Base-by-base conservation (phyloP, 1,140 invertebrate species). In the Phymastichus coffea region DNA sequence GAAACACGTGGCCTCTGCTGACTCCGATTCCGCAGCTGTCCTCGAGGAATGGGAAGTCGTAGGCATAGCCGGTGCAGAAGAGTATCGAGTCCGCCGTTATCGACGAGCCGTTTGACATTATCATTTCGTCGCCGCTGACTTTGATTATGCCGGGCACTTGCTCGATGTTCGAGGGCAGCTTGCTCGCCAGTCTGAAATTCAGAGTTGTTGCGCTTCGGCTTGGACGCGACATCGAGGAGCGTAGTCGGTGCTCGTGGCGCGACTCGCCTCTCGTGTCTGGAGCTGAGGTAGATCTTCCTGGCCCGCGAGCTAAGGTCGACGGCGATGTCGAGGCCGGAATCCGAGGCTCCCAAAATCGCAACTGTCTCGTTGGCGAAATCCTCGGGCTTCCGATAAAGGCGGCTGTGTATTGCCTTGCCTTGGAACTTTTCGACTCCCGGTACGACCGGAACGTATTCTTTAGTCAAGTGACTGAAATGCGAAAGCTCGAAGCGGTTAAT, bases 271-370 rank as follows among this genome's bases (percentile, higher is more conserved):
- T 43, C n/a, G n/a, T n/a, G n/a, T n/a, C n/a, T n/a, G n/a, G n/a
- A n/a, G n/a, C n/a, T n/a, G n/a, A n/a, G n/a, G n/a, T n/a, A n/a
- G n/a, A n/a, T n/a, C n/a, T n/a, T n/a, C n/a, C n/a, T n/a, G n/a
- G n/a, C n/a, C n/a, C 73, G 62, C 9, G 68, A 17, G 2, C 81
- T 65, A 19, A 88, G 70, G 63, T 88, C 86, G 2, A 83, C 57
- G 19, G 80, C 79, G 48, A 92, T 88, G 69, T 92, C 89, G 35
- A 83, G 72, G 7, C 87, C 90, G 2, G 88, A 91, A 35, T 85
- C 76, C 20, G 83, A 83, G 40, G 82, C 85, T 19, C 90, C 90
- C n/a, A n/a, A n/a, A n/a, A n/a, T n/a, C n/a, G n/a, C n/a, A n/a
- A n/a, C n/a, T n/a, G n/a, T n/a, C n/a, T n/a, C n/a, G n/a, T n/a